A percentile compares a stretch with the other conserved stretches of the same genome.
Evolutionary conservation across 64 coral and sea anemone species (phyloP).

Genomic region (Montipora efflorescens): DNA sequence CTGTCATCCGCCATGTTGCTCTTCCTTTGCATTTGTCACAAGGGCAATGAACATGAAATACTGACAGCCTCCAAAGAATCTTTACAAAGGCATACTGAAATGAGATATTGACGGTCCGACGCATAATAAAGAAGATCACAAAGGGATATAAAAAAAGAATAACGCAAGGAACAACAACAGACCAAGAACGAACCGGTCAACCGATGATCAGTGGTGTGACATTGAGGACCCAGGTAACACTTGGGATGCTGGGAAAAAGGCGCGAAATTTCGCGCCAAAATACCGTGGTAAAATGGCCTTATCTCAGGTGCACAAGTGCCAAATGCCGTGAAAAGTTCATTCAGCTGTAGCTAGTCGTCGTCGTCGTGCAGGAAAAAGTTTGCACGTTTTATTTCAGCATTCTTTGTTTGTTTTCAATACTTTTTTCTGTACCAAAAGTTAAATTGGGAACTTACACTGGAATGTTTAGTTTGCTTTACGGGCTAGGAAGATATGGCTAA

Average conservation of each 20-base stretch:
- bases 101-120: background rate
- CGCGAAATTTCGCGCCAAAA: background rate
- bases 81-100: constrained; percentile 49
- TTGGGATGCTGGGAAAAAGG: background rate
- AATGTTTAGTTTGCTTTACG: background rate
- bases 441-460: background rate
- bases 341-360: background rate
- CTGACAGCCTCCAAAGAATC: constrained; percentile 25
- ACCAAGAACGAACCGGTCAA: background rate
- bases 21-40: constrained; percentile 55
- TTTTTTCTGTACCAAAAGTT: background rate
- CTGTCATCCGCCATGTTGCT: constrained; percentile 57
- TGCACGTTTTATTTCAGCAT: background rate
- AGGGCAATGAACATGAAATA: constrained; percentile 64
- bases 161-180: background rate
- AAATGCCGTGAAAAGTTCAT: background rate
- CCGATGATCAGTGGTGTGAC: background rate
- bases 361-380: background rate
- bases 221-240: background rate
- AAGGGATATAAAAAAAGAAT: background rate
- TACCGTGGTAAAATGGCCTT: background rate
- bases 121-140: background rate
- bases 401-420: background rate
- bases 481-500: background rate
- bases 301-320: background rate